Evolutionary conservation across 2,888 invertebrate species (phyloP).

Genomic region (Tachina lurida): DNA sequence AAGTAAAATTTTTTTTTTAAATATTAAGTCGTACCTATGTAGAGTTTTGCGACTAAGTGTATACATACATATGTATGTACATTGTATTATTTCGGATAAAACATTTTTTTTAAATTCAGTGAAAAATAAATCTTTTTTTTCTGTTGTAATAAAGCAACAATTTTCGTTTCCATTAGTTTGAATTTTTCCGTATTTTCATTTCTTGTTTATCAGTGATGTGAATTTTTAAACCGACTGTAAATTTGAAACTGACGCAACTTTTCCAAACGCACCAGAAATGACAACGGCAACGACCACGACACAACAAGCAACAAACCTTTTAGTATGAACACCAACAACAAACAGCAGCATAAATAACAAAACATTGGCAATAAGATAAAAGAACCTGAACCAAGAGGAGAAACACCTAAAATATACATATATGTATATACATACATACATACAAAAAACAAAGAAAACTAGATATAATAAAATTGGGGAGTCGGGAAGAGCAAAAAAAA

Average conservation of each 20-base stretch:
- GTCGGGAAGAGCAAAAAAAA: slow-evolving; percentile 36
- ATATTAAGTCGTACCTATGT: no score
- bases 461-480: slow-evolving; percentile 40
- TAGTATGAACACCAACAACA: slow-evolving; percentile 50
- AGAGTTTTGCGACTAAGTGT: no score
- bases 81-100: no score
- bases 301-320: slow-evolving; percentile 60
- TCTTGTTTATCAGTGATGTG: slow-evolving; percentile 26
- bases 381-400: slow-evolving; percentile 27
- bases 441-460: slow-evolving; percentile 12
- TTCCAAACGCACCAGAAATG: slow-evolving; percentile 68
- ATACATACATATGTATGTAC: no score
- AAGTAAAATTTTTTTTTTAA: no score
- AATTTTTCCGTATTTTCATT: slow-evolving; percentile 34
- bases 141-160: slow-evolving; percentile 11
- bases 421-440: no score
- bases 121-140: background rate
- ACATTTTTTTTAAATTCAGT: background rate
- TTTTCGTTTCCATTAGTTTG: slow-evolving; percentile 2
- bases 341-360: slow-evolving; percentile 20
- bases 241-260: slow-evolving; percentile 68
- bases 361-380: slow-evolving; percentile 29
- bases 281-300: slow-evolving; percentile 55
- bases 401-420: slow-evolving; percentile 36
- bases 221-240: slow-evolving; percentile 64